Evolutionary conservation across 2,888 invertebrate genomes (phyloP), one percentile per base, ranked within the genome.

Genomic region (Rotaria socialis): DNA sequence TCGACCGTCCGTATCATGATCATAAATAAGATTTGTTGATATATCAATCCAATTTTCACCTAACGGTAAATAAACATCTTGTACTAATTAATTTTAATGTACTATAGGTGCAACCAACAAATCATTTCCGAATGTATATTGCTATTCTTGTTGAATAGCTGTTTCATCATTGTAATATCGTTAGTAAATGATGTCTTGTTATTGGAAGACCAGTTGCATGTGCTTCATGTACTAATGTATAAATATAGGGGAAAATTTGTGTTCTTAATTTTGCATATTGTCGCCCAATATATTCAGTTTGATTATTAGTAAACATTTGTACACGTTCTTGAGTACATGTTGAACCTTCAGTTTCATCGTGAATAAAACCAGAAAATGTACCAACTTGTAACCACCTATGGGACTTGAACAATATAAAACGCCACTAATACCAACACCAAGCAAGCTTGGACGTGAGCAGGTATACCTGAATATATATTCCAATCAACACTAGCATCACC

Each of bases 21-120:
- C 67, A 67, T 67, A 67, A 27, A 35, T 27, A 67, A 67, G 67
- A 67, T 67, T 67, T 6, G 67, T 67, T 67, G 67, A 67, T 67
- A 67, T 11, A 67, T 67, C 67, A 67, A 67, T 94, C 97, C 97
- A 97, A 0, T 95, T 87, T 3, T 67, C 67, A 6, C 90, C 90
- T 27, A 85, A 85, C 11, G 90, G 90, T 16, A 90, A 87, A 86
- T 89, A 90, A 24, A 90, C 88, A 58, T 89, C 87, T 67, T 90
- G 87, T 50, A 87, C 85, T 0, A 86, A 88, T 19, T 85, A 85
- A 3, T 88, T 88, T 85, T 89, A 88, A 86, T 90, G 89, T n/a
- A 90, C 86, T 58, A 90, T 87, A 0, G 90, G 90, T 0, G 90
- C 90, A 41, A 90, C 89, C 8, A 90, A 88, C 47, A 89, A 88